Evolutionary conservation across 2,797 vertebrate species (phyloP), one percentile per base, ranked within the genome.

Genomic region (Scleropages formosus): DNA sequence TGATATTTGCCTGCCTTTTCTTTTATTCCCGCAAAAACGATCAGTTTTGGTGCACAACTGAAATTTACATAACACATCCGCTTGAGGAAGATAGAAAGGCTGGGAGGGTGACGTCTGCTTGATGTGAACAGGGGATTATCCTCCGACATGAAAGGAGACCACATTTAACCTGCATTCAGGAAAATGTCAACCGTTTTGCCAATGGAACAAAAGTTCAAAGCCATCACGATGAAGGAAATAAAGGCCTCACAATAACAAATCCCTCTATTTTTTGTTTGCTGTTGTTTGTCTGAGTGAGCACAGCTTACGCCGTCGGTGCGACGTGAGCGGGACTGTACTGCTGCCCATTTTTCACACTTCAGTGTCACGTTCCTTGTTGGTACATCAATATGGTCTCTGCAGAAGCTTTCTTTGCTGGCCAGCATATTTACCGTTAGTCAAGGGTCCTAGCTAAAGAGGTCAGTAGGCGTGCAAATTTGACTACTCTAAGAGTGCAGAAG

Each of bases 111-210:
- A 47, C 8, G 27, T 58, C 49, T 13, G 49, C 51, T 8, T 20
- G 26, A 72, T 22, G 22, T 4, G 18, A 62, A 68, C 79, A 78
- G 22, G 27, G 75, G 51, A 51, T 73, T 60, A 67, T 60, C 67
- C 62, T 47, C 39, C 18, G 31, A 44, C 64, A 46, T 75, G 27
- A 31, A 49, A 66, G 47, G 24, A 66, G 80, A 74, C 77, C 77
- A 78, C 59, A 69, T 83, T 76, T 53, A 75, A 78, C 76, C 76
- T 75, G 79, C 73, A 72, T 82, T 53, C 73, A 75, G 80, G 81
- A 77, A 81, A 84, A 85, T 73, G 78, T 80, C 75, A 78, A 75
- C 76, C 79, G 82, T 82, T 88, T 85, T 76, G 78, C 74, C 60
- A 75, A 66, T 18, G 61, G 22, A 58, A 75, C 46, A 63, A 24